phyloP scores from a whole-genome alignment of 2,888 invertebrate species.

The Nemapogon koenigi region DNA sequence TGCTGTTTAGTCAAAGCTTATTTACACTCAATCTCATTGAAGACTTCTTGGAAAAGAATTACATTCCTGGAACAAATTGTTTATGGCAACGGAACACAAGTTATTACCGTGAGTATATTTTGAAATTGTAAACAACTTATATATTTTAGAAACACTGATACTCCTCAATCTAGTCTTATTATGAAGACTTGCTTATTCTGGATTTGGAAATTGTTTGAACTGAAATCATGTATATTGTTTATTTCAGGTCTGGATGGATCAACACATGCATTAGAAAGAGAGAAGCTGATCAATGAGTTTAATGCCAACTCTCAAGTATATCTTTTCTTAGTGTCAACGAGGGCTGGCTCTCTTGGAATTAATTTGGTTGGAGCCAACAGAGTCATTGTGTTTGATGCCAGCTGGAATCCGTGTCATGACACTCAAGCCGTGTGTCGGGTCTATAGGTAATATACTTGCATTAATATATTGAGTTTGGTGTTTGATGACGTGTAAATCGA shows the following conservation, averaged over 20 bases:
- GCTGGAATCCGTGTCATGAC: conserved; percentile 99
- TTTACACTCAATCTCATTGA: conserved; percentile 95
- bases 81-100: conserved; percentile 86
- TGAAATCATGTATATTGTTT: no score
- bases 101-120: conserved; percentile 83
- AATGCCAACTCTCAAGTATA: conserved; percentile 87
- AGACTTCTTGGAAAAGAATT: conserved; percentile 82
- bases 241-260: conserved; percentile 91
- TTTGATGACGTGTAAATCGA: no score
- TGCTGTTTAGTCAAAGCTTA: conserved; percentile 96
- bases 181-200: no score
- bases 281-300: conserved; percentile 95
- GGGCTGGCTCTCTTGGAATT: conserved; percentile 96
- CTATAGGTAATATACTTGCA: conserved; percentile 61
- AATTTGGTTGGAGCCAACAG: conserved; percentile 97
- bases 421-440: conserved; percentile 97
- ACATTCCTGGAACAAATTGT: conserved; percentile 71
- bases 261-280: conserved; percentile 92
- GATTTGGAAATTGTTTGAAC: no score
- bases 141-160: no score
- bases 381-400: conserved; percentile 96
- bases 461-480: not conserved
- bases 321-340: conserved; percentile 94
- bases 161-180: no score
- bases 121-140: no score